Conservation (phyloP, 2,113 vertebrate genomes). For the Gobio gobio region DNA sequence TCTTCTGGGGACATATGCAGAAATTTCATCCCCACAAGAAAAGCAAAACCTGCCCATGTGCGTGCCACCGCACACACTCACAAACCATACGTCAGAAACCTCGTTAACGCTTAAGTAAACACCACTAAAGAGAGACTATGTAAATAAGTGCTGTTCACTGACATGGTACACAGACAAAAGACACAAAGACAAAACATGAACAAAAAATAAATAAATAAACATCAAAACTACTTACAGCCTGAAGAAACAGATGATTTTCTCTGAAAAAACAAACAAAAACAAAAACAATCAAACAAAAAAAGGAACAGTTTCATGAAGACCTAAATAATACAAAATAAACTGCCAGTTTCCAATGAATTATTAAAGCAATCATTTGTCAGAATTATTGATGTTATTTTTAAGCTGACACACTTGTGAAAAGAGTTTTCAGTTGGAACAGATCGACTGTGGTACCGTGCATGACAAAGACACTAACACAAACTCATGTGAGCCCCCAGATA, state of each 20-base stretch:
- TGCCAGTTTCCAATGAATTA: not conserved
- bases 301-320: not conserved
- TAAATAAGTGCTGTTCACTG: not conserved
- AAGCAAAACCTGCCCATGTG: not conserved
- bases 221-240: not conserved
- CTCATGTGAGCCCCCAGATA: constrained; percentile 8
- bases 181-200: not conserved
- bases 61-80: not conserved
- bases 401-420: not conserved
- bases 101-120: constrained; percentile 23
- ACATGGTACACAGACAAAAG: not conserved
- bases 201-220: no score
- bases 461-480: constrained; percentile 11
- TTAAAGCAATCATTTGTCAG: not conserved
- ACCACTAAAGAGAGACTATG: not conserved
- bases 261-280: not conserved
- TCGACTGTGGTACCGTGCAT: not conserved
- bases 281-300: not conserved
- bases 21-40: not conserved
- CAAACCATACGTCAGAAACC: constrained; percentile 19
- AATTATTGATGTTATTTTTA: constrained; percentile 15
- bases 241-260: not conserved
- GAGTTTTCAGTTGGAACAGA: not conserved
- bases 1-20: not conserved
- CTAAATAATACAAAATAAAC: not conserved